phyloP scores from a whole-genome alignment of 2,797 vertebrate genomes.

The Sebastes iracundus region DNA sequence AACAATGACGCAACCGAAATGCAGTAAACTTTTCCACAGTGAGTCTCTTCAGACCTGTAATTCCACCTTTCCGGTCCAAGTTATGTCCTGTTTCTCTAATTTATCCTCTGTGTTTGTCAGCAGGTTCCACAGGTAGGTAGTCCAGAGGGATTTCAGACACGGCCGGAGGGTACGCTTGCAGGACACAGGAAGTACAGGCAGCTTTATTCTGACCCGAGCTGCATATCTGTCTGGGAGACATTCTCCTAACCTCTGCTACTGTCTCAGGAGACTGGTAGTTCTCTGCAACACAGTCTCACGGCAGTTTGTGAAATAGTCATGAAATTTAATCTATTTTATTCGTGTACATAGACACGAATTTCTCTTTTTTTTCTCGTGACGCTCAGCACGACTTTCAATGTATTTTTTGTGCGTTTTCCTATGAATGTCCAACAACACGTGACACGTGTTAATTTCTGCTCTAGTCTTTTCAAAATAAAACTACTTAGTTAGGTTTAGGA shows the following conservation, averaged over 20 bases:
- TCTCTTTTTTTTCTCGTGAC: too few relatives aligned
- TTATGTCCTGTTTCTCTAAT: neutral
- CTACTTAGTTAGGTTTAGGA: too few relatives aligned
- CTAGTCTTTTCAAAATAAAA: too few relatives aligned
- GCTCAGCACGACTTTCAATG: too few relatives aligned
- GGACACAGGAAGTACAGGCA: constrained; percentile 16
- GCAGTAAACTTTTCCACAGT: neutral
- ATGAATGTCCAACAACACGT: too few relatives aligned
- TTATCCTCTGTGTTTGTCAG: constrained; percentile 29
- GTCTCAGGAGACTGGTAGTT: constrained; percentile 18
- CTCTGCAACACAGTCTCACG: neutral
- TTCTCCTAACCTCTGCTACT: neutral
- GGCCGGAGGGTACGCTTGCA: constrained; percentile 24
- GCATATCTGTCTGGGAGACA: neutral
- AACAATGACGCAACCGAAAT: neutral
- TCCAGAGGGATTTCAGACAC: constrained; percentile 28
- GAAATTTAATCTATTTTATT: too few relatives aligned
- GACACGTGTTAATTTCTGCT: too few relatives aligned
- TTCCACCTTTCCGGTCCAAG: neutral
- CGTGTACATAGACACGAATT: too few relatives aligned
- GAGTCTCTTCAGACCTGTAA: neutral
- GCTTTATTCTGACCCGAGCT: constrained; percentile 1
- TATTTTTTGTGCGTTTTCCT: too few relatives aligned
- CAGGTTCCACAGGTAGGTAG: constrained; percentile 8
- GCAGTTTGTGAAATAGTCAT: too few relatives aligned